Base-by-base conservation (phyloP, 2,797 vertebrate genomes). In the Pitangus sulphuratus region DNA sequence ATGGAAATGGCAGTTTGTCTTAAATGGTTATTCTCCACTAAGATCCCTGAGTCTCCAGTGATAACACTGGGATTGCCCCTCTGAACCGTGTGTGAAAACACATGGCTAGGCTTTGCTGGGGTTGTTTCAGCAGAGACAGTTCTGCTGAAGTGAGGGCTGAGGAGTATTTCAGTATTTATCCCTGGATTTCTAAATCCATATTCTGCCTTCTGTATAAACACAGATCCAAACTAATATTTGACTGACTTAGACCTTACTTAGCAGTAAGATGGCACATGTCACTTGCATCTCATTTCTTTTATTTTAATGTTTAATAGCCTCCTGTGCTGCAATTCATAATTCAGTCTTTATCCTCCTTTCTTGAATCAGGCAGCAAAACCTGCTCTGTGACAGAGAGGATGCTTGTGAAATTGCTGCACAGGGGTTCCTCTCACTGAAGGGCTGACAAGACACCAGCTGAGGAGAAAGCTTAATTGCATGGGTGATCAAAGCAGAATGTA, bases 391-490 rank as follows among this genome's bases (percentile, higher is more conserved):
- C 78, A 90, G 80, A 77, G 64, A 85, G 20, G 44, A 53, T 50
- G 45, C 58, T 66, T 68, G 28, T 77, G 26, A 72, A 81, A 77
- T 75, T 56, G 40, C 78, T 81, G 45, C 53, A 48, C 64, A 83
- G 76, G 84, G 28, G 68, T 69, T 80, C 48, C 44, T 84, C 51
- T 95, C 69, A 70, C 65, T 62, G 83, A 74, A 83, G 68, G 35
- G 82, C 35, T 86, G 93, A 95, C 87, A 94, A 91, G 64, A 45
- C 31, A 83, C 65, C 77, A 82, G 40, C 69, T 88, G 87, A 87
- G 81, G 57, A 87, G 64, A 90, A 84, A 51, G 57, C 68, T 92
- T 95, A 95, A 96, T 96, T 93, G 69, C 80, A 95, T 45, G 64
- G 22, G 22, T 89, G 92, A 93, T 94, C 80, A 86, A 95, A 90